phyloP scores from a whole-genome alignment of 1,140 invertebrate genomes.

The Caenorhabditis latens region DNA sequence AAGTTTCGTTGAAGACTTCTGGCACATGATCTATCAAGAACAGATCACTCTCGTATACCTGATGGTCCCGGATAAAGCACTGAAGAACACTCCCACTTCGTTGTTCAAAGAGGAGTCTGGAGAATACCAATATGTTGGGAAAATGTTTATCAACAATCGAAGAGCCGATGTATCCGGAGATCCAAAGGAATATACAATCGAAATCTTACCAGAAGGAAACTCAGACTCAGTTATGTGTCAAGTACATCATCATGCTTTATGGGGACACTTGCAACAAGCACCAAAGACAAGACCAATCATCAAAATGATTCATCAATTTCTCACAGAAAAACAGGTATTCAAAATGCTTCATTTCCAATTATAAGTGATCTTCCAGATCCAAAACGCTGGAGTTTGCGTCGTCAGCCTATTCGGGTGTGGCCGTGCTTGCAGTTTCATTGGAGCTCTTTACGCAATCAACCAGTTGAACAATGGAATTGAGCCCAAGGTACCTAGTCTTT shows the following conservation, averaged over 20 bases:
- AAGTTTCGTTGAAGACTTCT: constrained; percentile 39
- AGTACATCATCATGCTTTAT: constrained; percentile 17
- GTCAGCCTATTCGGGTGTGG: constrained; percentile 30
- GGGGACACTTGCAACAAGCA: constrained; percentile 20
- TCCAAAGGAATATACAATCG: constrained; percentile 46
- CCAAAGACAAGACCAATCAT: constrained; percentile 25
- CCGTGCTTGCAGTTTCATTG: constrained; percentile 29
- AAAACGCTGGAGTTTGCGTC: constrained; percentile 20
- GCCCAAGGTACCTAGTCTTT: neutral
- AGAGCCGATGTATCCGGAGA: neutral
- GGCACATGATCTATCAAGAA: constrained; percentile 53
- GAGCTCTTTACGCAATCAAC: constrained; percentile 35
- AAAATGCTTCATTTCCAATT: neutral
- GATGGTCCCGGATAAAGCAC: constrained; percentile 20
- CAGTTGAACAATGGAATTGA: constrained; percentile 45
- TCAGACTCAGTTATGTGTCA: constrained; percentile 34
- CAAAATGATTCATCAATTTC: constrained; percentile 48
- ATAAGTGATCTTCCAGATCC: neutral
- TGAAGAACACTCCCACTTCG: constrained; percentile 22
- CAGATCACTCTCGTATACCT: constrained; percentile 13
- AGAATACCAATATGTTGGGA: constrained; percentile 19
- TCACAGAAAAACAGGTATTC: constrained; percentile 14
- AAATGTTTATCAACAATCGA: constrained; percentile 39
- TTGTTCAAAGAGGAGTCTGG: neutral
- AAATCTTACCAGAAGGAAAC: constrained; percentile 34